These are phyloP conservation scores for Malurus elegans DNA, from an alignment of 2,113 vertebrate genomes.

Conservation along the genomic window DNA sequence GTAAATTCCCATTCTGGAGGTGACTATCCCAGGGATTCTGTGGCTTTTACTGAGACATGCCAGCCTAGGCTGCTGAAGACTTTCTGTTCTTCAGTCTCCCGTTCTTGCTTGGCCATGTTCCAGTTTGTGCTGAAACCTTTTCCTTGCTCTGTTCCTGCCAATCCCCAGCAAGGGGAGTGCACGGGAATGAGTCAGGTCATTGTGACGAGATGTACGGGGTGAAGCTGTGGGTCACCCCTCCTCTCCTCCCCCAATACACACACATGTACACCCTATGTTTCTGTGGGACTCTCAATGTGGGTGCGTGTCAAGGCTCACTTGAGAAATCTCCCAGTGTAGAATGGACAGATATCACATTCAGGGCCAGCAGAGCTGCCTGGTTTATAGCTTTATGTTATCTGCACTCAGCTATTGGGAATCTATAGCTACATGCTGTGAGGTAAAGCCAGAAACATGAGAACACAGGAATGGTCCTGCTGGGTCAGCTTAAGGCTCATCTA, in stretches of 20 bases:
- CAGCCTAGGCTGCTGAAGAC: neutral
- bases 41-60: neutral
- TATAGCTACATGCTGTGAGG: neutral
- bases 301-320: neutral
- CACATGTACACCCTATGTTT: neutral
- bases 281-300: neutral
- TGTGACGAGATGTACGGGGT: neutral
- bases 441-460: neutral
- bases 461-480: neutral
- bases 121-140: neutral
- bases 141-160: neutral
- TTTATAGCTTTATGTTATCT: neutral
- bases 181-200: neutral
- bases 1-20: neutral
- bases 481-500: neutral
- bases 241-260: neutral
- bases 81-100: neutral
- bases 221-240: neutral
- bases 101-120: neutral
- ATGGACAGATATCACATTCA: neutral
- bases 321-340: neutral
- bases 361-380: neutral
- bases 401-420: neutral
- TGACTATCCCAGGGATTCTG: neutral
- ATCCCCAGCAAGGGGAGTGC: neutral